Percentiles rank a stretch among this genome's conserved stretches.
These are phyloP conservation scores for Leptodactylus fallax DNA, from an alignment of 2,797 vertebrate species.

Conservation along the genomic window DNA sequence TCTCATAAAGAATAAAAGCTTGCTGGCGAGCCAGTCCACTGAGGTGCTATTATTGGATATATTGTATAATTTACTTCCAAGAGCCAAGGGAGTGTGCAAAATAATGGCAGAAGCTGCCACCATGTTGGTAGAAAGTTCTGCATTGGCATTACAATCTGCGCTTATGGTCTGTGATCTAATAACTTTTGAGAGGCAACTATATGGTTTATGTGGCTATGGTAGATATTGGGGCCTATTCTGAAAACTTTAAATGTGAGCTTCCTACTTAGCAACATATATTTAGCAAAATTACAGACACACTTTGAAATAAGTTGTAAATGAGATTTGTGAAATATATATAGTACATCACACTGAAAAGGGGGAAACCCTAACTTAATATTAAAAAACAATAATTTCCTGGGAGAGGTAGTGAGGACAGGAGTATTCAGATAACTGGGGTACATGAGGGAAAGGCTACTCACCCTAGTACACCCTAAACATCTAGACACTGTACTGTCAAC, in stretches of 20 bases:
- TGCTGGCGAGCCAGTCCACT: neutral
- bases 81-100: constrained; percentile 1
- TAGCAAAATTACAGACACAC: no score
- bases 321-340: no score
- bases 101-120: neutral
- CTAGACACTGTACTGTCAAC: no score
- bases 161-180: neutral
- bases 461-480: no score
- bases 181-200: neutral
- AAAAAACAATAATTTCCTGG: no score
- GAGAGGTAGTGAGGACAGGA: no score
- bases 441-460: no score
- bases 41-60: constrained; percentile 21
- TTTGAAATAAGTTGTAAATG: no score
- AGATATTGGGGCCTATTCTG: neutral
- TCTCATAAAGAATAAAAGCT: constrained; percentile 7
- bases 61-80: constrained; percentile 27
- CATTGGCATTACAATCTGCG: neutral
- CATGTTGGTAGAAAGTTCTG: neutral
- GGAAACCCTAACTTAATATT: no score
- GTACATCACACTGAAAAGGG: no score
- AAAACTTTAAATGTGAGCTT: neutral
- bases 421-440: no score
- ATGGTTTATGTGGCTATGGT: neutral
- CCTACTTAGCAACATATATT: no score